A percentile compares a stretch with the other conserved stretches of the same genome.
These are phyloP conservation scores for Cantharis rustica DNA, from an alignment of 2,888 invertebrate genomes.

Conservation along the genomic window DNA sequence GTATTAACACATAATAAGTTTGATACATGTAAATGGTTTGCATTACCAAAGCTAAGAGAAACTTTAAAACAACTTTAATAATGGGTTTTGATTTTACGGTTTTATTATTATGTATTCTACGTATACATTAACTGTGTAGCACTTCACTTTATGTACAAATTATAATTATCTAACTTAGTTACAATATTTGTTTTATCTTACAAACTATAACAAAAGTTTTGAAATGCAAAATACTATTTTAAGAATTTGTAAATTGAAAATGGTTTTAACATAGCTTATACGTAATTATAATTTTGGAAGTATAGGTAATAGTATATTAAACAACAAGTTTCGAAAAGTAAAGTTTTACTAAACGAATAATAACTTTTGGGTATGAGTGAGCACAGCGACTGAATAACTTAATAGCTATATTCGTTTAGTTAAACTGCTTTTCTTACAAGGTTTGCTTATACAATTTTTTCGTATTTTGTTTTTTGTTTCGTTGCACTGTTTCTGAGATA, in stretches of 20 bases:
- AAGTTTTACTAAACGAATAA: too few species aligned
- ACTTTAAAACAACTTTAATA: neutral
- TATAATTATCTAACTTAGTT: neutral
- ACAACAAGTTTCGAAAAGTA: too few species aligned
- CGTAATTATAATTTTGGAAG: neutral
- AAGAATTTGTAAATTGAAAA: neutral
- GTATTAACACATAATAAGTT: neutral
- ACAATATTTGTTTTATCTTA: neutral
- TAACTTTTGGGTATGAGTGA: too few species aligned
- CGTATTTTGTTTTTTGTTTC: too few species aligned
- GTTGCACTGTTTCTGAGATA: too few species aligned
- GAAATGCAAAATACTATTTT: neutral
- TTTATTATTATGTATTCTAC: neutral
- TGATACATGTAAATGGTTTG: neutral
- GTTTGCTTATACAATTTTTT: too few species aligned
- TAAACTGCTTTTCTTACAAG: too few species aligned
- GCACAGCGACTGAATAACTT: too few species aligned
- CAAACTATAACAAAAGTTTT: neutral
- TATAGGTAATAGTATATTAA: too few species aligned
- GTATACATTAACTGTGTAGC: neutral
- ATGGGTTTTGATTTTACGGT: neutral
- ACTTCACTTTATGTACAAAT: neutral
- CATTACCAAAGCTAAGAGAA: neutral
- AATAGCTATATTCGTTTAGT: too few species aligned
- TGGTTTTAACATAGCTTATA: neutral